A percentile compares a stretch with the other conserved stretches of the same genome.
Conservation (phyloP, 2,797 vertebrate genomes). For the Odontamblyopus rebecca region DNA sequence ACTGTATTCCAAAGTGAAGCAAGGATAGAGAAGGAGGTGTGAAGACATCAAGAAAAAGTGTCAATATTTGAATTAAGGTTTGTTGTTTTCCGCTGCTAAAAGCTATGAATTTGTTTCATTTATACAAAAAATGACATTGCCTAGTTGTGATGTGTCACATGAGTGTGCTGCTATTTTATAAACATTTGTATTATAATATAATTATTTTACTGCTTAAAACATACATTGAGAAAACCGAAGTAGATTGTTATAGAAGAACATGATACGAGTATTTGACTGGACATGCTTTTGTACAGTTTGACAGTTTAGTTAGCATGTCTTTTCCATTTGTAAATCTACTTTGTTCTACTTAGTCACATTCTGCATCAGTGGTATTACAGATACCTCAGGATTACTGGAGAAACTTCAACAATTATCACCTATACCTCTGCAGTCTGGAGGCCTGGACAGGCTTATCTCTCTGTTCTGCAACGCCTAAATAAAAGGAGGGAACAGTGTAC, state of each 20-base stretch:
- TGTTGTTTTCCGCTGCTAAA: slow-evolving; percentile 97
- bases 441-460: slow-evolving; percentile 57
- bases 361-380: slow-evolving; percentile 86
- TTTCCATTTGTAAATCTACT: slow-evolving; percentile 61
- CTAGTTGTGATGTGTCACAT: slow-evolving; percentile 99
- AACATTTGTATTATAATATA: slow-evolving; percentile 99
- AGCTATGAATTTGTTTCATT: slow-evolving; percentile 97
- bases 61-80: slow-evolving; percentile 81
- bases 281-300: slow-evolving; percentile 91
- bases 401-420: slow-evolving; percentile 80
- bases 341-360: slow-evolving; percentile 82
- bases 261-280: slow-evolving; percentile 91
- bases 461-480: slow-evolving; percentile 34
- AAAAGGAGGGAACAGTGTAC: slow-evolving; percentile 57
- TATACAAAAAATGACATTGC: slow-evolving; percentile 97
- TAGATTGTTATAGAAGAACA: slow-evolving; percentile 92
- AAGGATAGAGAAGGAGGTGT: slow-evolving; percentile 83
- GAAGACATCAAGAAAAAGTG: slow-evolving; percentile 84
- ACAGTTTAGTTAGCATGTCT: slow-evolving; percentile 80
- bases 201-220: slow-evolving; percentile 99
- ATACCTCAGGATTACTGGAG: slow-evolving; percentile 99
- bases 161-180: slow-evolving; percentile 99
- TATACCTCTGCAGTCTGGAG: slow-evolving; percentile 83
- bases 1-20: slow-evolving; percentile 86
- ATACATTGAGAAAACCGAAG: slow-evolving; percentile 90